Conservation (phyloP, 2,888 invertebrate species). For the Ganaspis brasiliensis region DNA sequence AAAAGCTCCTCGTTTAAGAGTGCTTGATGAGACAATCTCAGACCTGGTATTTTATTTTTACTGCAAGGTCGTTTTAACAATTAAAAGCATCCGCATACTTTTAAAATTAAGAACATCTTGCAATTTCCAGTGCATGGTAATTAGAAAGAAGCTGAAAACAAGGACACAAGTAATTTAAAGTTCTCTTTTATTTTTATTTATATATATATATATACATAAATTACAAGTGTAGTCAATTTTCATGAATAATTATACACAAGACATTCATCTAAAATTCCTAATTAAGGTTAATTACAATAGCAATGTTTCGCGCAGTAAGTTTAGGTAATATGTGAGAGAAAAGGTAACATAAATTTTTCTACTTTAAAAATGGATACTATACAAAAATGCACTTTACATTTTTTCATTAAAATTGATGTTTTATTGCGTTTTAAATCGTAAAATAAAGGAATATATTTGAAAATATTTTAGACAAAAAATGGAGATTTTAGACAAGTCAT, state of each 20-base stretch:
- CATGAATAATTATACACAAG: background rate
- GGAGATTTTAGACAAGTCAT: too few relatives aligned
- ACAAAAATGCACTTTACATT: too few relatives aligned
- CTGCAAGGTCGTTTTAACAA: slow-evolving; percentile 15
- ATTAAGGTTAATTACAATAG: too few relatives aligned
- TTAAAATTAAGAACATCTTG: slow-evolving; percentile 9
- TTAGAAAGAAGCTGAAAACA: slow-evolving; percentile 9
- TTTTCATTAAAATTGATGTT: too few relatives aligned
- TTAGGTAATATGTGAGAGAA: too few relatives aligned
- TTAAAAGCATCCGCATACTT: slow-evolving; percentile 15
- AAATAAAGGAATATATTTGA: too few relatives aligned
- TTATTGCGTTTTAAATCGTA: too few relatives aligned
- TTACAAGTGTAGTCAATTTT: background rate
- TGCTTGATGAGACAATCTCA: background rate
- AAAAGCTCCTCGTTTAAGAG: background rate
- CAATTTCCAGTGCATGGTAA: slow-evolving; percentile 6
- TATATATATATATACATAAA: background rate
- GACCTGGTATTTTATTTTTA: background rate
- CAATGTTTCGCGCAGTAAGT: too few relatives aligned
- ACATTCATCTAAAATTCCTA: too few relatives aligned
- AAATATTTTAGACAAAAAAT: too few relatives aligned
- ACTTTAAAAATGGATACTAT: too few relatives aligned
- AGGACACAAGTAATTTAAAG: slow-evolving; percentile 5
- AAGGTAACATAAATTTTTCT: too few relatives aligned
- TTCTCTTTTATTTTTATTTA: background rate